Base-by-base conservation (phyloP, 2,113 vertebrate genomes). In the Myocastor coypus region DNA sequence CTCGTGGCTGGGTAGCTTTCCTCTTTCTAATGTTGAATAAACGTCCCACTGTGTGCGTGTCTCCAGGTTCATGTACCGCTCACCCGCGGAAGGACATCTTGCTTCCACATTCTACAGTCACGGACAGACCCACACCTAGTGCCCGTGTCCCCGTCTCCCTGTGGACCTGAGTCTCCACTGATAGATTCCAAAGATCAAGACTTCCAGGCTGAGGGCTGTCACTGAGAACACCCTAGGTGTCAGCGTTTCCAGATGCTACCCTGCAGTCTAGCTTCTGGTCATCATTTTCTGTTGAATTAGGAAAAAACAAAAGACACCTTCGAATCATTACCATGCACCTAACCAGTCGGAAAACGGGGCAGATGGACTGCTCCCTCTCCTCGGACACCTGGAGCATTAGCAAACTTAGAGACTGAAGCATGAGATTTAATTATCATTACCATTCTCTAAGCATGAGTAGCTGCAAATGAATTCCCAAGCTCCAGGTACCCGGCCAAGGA, bases 371-470 rank as follows among this genome's bases (percentile, higher is more conserved):
- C 17, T 3, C 68, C 89, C 30, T 55, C 64, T 55, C 81, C 64
- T 61, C 81, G 37, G 14, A 1, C 1, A 90, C 96, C 89, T 24
- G 61, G 50, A 84, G 90, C 50, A 4, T 37, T 77, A 59, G 84
- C 94, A 83, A n/a, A 42, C 92, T 71, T 66, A 87, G 90, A 93
- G 28, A 46, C 84, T 64, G 87, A 97, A 69, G 69, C 96, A 87
- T 63, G 94, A 86, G 95, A 95, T 89, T 97, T 84, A 87, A 95
- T 95, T 84, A 95, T 83, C 94, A 89, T 78, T 63, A 69, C 64
- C 32, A 0, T 93, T 71, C 92, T 81, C 81, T 71, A 89, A 95
- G 94, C 81, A 28, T 90, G 92, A 96, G 50, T 69, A 71, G 95
- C 96, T 61, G 59, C 87, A 93, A 93, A 96, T 93, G 90, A 94